Conservation (phyloP, 2,113 vertebrate species). For the Willisornis vidua region DNA sequence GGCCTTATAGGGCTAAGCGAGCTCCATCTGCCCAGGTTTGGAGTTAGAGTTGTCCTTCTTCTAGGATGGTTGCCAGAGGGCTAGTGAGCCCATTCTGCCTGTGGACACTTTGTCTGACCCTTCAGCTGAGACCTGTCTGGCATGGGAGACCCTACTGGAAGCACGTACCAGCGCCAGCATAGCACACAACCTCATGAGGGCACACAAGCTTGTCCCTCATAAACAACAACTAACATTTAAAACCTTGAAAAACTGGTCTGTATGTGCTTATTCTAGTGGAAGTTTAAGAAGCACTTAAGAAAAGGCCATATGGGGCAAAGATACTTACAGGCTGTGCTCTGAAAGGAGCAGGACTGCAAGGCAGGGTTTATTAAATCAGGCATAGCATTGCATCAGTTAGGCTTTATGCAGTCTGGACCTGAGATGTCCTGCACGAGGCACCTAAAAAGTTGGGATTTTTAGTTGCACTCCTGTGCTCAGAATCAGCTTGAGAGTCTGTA, state of each 20-base stretch:
- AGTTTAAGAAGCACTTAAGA: not conserved
- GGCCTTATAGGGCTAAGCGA: too few species aligned
- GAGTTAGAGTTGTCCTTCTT: too few species aligned
- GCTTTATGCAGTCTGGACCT: not conserved
- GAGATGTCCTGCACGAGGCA: not conserved
- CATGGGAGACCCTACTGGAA: too few species aligned
- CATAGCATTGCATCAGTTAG: not conserved
- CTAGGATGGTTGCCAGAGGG: too few species aligned
- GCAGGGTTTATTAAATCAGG: not conserved
- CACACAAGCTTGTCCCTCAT: not conserved
- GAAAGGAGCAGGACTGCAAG: not conserved
- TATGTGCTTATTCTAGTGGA: not conserved
- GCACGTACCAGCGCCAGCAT: too few species aligned
- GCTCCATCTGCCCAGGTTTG: too few species aligned
- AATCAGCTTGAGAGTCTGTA: not conserved
- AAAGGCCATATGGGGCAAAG: not conserved
- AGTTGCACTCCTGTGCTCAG: not conserved
- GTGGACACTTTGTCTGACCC: too few species aligned
- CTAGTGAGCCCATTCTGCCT: too few species aligned
- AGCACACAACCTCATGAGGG: too few species aligned
- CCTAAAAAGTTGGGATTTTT: not conserved
- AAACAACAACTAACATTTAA: not conserved
- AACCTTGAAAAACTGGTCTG: not conserved
- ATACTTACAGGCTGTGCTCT: not conserved
- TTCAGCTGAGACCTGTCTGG: too few species aligned